Evolutionary conservation across 2,888 invertebrate genomes (phyloP).

Genomic region (Diaperis boleti): DNA sequence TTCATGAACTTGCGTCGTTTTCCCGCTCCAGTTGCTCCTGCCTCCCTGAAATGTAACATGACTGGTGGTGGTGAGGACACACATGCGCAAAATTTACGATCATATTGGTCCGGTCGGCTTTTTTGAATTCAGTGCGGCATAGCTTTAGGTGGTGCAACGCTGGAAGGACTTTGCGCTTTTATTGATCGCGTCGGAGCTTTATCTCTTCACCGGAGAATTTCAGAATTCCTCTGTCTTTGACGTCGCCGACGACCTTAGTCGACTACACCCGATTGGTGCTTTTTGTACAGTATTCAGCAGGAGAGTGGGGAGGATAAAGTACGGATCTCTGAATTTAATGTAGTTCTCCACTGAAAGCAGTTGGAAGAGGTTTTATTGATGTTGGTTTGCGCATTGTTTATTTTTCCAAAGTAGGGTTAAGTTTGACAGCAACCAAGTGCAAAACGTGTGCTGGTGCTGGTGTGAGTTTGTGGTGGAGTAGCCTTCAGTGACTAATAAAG

Average conservation of each 20-base stretch:
- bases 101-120: constrained; percentile 17
- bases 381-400: constrained; percentile 31
- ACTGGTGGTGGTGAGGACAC: constrained; percentile 6
- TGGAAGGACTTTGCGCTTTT: constrained; percentile 25
- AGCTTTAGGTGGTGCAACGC: constrained; percentile 34
- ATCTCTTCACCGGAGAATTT: constrained; percentile 34
- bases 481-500: constrained; percentile 36
- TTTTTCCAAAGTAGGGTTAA: constrained; percentile 38
- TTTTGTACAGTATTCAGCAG: constrained; percentile 15
- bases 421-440: constrained; percentile 34
- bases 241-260: constrained; percentile 34
- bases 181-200: constrained; percentile 37
- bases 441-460: constrained; percentile 25
- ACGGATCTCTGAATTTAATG: constrained; percentile 38
- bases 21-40: constrained; percentile 2
- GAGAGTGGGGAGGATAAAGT: constrained; percentile 30
- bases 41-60: constrained; percentile 14
- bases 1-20: constrained; percentile 9
- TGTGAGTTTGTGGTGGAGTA: constrained; percentile 13
- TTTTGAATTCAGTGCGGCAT: constrained; percentile 28
- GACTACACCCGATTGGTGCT: constrained; percentile 39
- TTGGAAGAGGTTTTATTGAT: constrained; percentile 32
- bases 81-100: constrained; percentile 35
- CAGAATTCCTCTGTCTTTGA: constrained; percentile 40
- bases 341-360: constrained; percentile 29